phyloP scores from a whole-genome alignment of 2,888 invertebrate genomes.

The Acheta domesticus region DNA sequence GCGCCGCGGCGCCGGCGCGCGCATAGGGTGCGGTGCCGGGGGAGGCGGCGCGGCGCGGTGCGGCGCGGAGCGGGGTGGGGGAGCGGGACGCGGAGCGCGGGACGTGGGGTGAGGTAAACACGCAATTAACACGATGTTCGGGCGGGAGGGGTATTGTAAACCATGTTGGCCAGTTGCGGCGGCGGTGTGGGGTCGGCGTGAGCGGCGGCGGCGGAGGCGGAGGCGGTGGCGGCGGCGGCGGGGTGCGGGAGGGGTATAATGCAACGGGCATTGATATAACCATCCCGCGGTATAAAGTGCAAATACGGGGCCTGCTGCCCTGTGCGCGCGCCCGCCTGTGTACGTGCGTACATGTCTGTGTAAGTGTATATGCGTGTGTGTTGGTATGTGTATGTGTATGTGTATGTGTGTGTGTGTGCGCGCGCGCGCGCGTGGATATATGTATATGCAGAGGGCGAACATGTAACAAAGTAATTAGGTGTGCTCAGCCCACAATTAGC shows the following conservation, averaged over 20 bases:
- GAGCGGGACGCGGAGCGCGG: constrained; percentile 25
- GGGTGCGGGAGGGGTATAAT: constrained; percentile 29
- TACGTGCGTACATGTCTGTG: not conserved
- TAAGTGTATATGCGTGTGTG: not conserved
- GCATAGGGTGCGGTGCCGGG: not conserved
- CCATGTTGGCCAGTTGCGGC: constrained; percentile 32
- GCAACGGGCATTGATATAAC: constrained; percentile 32
- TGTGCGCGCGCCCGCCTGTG: not conserved
- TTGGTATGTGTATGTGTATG: too few relatives aligned
- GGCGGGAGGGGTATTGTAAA: constrained; percentile 28
- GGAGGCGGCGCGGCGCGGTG: not conserved
- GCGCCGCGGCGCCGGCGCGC: not conserved
- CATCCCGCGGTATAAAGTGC: not conserved
- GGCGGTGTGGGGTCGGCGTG: constrained; percentile 11
- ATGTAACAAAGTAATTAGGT: constrained; percentile 34
- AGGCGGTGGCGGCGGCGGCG: constrained; percentile 4
- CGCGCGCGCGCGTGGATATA: constrained; percentile 20
- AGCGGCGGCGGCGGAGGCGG: not conserved
- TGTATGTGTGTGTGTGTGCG: too few relatives aligned
- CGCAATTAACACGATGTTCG: constrained; percentile 38
- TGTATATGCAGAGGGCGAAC: constrained; percentile 18
- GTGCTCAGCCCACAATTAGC: constrained; percentile 36
- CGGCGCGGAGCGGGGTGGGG: not conserved
- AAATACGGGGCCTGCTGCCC: not conserved
- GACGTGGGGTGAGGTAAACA: constrained; percentile 35